phyloP scores from a whole-genome alignment of 1,140 invertebrate species.

The Lordiphosa clarofinis region DNA sequence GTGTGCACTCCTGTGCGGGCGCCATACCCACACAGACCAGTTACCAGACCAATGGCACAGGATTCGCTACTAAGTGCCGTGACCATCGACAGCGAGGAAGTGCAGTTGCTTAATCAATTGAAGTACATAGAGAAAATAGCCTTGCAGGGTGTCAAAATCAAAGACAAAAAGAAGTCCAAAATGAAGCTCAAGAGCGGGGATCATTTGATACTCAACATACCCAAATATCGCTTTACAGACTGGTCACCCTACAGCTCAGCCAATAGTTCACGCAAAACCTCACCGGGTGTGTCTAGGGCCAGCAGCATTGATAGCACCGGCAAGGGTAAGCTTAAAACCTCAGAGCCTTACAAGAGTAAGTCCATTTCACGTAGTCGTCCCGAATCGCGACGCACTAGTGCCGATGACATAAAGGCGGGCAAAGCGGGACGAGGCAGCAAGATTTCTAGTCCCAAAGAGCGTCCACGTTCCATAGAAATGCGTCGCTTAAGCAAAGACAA shows the following conservation, averaged over 20 bases:
- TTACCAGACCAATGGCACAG: slow-evolving; percentile 38
- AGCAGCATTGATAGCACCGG: slow-evolving; percentile 78
- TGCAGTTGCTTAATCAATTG: slow-evolving; percentile 80
- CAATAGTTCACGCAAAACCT: slow-evolving; percentile 77
- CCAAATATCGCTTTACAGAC: slow-evolving; percentile 77
- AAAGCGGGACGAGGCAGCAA: slow-evolving; percentile 80
- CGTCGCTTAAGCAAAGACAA: slow-evolving; percentile 84
- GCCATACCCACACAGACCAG: slow-evolving; percentile 71
- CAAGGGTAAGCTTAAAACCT: slow-evolving; percentile 63
- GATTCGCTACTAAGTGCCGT: slow-evolving; percentile 74
- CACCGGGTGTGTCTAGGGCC: slow-evolving; percentile 73
- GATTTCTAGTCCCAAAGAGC: slow-evolving; percentile 82
- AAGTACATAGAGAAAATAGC: slow-evolving; percentile 76
- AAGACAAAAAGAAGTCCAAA: slow-evolving; percentile 76
- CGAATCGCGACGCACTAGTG: slow-evolving; percentile 81
- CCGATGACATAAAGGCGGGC: slow-evolving; percentile 79
- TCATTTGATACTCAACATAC: slow-evolving; percentile 77
- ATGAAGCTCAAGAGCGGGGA: slow-evolving; percentile 76
- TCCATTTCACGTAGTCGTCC: slow-evolving; percentile 80
- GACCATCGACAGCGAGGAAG: slow-evolving; percentile 82
- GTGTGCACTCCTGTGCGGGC: slow-evolving; percentile 73
- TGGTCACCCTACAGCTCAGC: slow-evolving; percentile 78
- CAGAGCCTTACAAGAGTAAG: slow-evolving; percentile 77
- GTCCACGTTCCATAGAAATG: slow-evolving; percentile 84
- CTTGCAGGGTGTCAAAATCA: slow-evolving; percentile 79